Evolutionary conservation across 53 echinoderm and acorn worm species (phyloP).

Genomic region (Pentamera pediparva): DNA sequence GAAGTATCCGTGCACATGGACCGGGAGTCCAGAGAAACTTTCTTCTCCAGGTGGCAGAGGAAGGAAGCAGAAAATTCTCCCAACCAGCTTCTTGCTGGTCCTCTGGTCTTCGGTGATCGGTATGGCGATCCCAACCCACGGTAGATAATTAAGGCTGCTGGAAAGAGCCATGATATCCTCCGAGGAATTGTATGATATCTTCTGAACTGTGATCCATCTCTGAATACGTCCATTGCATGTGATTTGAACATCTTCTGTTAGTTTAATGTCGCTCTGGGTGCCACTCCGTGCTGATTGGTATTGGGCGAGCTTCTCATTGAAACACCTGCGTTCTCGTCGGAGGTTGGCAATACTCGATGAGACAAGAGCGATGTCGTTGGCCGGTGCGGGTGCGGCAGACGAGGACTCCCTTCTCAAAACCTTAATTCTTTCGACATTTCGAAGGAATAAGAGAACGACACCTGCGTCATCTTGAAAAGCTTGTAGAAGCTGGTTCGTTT

Average conservation of each 20-base stretch:
- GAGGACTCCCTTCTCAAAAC: constrained; percentile 10
- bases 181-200: background rate
- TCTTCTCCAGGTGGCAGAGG: constrained; percentile 77
- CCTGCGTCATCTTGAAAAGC: constrained; percentile 66
- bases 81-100: background rate
- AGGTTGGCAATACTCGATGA: background rate
- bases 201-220: constrained; percentile 32
- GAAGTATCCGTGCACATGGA: constrained; percentile 91
- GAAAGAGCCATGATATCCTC: constrained; percentile 12
- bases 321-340: background rate
- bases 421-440: constrained; percentile 46
- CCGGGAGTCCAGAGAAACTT: constrained; percentile 69
- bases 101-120: background rate
- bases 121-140: constrained; percentile 69
- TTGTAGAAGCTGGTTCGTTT: constrained; percentile 37
- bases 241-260: background rate
- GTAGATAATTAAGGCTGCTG: constrained; percentile 48
- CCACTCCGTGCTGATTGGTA: background rate
- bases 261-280: background rate
- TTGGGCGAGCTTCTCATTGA: background rate
- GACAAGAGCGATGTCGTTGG: constrained; percentile 15
- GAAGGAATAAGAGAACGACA: constrained; percentile 64
- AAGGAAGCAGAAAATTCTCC: constrained; percentile 87
- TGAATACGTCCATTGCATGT: too few relatives aligned
- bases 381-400: background rate